These are phyloP conservation scores for Pemphredon lugubris DNA, from an alignment of 2,888 invertebrate genomes.

Conservation along the genomic window DNA sequence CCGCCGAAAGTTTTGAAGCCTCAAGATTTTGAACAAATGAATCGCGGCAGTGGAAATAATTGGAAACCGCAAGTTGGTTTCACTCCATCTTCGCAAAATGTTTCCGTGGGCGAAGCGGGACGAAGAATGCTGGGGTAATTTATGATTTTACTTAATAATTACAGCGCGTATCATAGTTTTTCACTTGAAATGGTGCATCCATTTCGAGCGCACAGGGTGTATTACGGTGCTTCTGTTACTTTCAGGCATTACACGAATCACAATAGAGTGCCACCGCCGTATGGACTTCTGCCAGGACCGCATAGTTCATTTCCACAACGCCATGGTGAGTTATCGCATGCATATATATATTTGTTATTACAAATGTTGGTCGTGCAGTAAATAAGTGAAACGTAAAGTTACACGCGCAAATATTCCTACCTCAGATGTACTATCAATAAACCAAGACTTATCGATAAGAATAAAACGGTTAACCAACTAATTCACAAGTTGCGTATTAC, in stretches of 20 bases:
- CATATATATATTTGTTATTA: neutral
- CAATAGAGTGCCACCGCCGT: slow-evolving; percentile 72
- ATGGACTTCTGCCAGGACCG: slow-evolving; percentile 76
- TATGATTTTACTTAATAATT: neutral
- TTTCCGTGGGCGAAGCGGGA: slow-evolving; percentile 86
- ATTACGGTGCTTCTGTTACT: slow-evolving; percentile 32
- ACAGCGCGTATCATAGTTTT: too few species aligned
- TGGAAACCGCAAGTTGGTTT: slow-evolving; percentile 92
- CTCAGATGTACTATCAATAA: too few species aligned
- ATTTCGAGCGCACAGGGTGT: too few species aligned
- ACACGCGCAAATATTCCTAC: too few species aligned
- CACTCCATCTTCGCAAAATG: slow-evolving; percentile 85
- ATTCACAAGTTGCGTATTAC: too few species aligned
- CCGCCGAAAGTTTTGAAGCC: slow-evolving; percentile 91
- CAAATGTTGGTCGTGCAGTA: neutral
- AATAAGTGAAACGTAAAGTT: too few species aligned
- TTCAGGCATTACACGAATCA: slow-evolving; percentile 74
- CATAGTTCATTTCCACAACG: slow-evolving; percentile 48
- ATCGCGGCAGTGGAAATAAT: slow-evolving; percentile 77
- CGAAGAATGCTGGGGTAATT: slow-evolving; percentile 88
- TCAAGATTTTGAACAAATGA: slow-evolving; percentile 87
- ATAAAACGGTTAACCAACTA: too few species aligned
- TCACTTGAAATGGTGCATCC: too few species aligned
- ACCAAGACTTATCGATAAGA: too few species aligned
- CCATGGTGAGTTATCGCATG: slow-evolving; percentile 70